Conservation (phyloP, 2,797 vertebrate genomes). For the Nyctalus aviator region DNA sequence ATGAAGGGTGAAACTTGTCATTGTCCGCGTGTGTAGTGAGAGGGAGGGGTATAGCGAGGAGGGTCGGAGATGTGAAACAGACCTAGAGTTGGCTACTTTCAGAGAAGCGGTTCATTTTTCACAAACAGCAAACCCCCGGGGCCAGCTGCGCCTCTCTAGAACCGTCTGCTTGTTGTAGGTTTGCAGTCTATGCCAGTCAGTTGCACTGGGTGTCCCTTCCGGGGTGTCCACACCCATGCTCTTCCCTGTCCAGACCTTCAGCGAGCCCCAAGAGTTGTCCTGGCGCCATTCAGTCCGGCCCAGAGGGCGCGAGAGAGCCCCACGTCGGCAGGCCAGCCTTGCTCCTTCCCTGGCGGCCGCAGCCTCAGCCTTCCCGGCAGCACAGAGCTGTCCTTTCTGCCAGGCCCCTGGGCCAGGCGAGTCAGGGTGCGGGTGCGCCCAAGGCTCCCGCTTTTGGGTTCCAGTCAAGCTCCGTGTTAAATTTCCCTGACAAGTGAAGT, state of each 20-base stretch:
- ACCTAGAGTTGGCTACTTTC: constrained; percentile 34
- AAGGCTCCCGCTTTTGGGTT: background rate
- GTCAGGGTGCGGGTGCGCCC: background rate
- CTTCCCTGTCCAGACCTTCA: background rate
- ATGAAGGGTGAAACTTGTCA: background rate
- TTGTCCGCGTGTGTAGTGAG: background rate
- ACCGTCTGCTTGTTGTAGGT: background rate
- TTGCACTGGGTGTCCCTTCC: background rate
- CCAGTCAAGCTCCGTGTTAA: background rate
- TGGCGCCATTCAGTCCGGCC: background rate
- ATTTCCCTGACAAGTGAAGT: constrained; percentile 54
- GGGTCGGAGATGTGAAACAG: background rate
- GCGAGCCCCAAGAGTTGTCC: background rate
- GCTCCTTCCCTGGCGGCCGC: background rate
- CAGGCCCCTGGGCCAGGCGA: background rate
- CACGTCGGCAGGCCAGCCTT: background rate
- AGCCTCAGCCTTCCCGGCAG: background rate
- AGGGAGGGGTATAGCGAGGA: background rate
- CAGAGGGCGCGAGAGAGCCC: constrained; percentile 35
- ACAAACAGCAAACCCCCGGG: constrained; percentile 24
- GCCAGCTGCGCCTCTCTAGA: background rate
- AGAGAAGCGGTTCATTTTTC: constrained; percentile 46
- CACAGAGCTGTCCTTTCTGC: background rate
- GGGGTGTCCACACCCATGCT: background rate
- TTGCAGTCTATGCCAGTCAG: background rate